Evolutionary conservation across 2,888 invertebrate genomes (phyloP).

Genomic region (Marronus borbonicus): DNA sequence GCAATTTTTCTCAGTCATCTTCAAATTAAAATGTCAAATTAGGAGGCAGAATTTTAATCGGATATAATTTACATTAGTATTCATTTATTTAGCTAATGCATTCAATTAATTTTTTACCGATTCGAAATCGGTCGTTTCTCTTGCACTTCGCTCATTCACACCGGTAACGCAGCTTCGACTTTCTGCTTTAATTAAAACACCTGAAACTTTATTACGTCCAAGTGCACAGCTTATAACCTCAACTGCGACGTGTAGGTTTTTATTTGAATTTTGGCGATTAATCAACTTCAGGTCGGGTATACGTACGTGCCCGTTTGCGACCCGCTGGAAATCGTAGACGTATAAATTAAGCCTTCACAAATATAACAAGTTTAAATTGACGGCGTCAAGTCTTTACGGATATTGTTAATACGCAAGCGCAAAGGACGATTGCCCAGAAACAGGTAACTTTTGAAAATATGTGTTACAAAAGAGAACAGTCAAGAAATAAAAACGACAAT

Average conservation of each 20-base stretch:
- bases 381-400: too few species aligned
- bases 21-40: conserved; percentile 50
- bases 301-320: neutral
- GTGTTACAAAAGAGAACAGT: too few species aligned
- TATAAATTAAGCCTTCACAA: too few species aligned
- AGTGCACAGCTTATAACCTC: neutral
- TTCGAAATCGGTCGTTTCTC: conserved; percentile 1
- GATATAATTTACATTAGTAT: conserved; percentile 48
- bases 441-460: too few species aligned
- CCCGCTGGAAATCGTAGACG: too few species aligned
- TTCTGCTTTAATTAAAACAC: conserved; percentile 18
- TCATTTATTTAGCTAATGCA: conserved; percentile 48
- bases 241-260: conserved; percentile 5
- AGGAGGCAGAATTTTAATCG: conserved; percentile 48
- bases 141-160: neutral
- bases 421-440: too few species aligned
- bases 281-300: neutral
- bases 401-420: too few species aligned
- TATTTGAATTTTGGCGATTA: conserved; percentile 15
- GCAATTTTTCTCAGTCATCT: conserved; percentile 46
- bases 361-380: too few species aligned
- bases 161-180: neutral
- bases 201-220: neutral
- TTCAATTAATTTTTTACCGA: conserved; percentile 47
- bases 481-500: too few species aligned